Conservation (phyloP, 2,797 vertebrate species). For the Odontamblyopus rebecca region DNA sequence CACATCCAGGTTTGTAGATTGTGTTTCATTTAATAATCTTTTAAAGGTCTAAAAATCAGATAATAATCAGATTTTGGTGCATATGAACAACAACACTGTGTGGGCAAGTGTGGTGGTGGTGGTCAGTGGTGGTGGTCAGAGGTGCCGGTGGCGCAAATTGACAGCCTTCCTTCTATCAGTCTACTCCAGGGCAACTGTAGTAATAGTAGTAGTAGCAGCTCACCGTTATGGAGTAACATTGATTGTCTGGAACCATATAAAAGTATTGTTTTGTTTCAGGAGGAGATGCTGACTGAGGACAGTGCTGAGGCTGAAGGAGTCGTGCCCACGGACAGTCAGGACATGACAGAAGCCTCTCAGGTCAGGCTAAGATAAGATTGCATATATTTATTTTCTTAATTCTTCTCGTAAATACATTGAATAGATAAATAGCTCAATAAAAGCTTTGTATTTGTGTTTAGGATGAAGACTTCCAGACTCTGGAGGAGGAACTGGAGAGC, state of each 20-base stretch:
- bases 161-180: neutral
- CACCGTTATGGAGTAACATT: neutral
- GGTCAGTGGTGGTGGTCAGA: no score
- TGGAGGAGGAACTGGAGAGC: slow-evolving; percentile 85
- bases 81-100: no score
- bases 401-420: neutral
- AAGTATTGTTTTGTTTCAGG: slow-evolving; percentile 67
- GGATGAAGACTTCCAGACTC: slow-evolving; percentile 82
- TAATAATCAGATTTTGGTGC: no score
- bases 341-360: slow-evolving; percentile 85
- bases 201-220: neutral
- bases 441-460: slow-evolving; percentile 47
- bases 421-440: neutral
- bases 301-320: slow-evolving; percentile 88
- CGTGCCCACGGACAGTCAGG: slow-evolving; percentile 85
- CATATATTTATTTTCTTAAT: neutral
- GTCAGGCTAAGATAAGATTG: slow-evolving; percentile 62
- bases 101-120: no score
- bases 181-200: no score
- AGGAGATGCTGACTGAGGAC: slow-evolving; percentile 89
- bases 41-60: no score
- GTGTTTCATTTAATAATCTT: no score
- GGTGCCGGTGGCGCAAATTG: neutral
- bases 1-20: no score
- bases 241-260: neutral